Base-by-base conservation (phyloP, 1,140 invertebrate genomes). In the Gryon sp. region DNA sequence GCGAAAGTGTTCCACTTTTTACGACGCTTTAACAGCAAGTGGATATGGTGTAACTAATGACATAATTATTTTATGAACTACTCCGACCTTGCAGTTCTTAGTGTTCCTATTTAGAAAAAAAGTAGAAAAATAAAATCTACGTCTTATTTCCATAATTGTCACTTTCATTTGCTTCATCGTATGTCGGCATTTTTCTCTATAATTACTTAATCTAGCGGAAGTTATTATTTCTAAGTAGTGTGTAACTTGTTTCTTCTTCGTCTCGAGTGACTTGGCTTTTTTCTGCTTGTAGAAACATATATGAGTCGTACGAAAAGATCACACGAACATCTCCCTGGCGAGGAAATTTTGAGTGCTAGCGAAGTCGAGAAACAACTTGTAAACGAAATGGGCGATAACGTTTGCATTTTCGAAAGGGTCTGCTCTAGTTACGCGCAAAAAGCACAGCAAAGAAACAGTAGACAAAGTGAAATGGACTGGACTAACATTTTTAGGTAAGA, bases 361-460 rank as follows among this genome's bases (percentile, higher is more conserved):
- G 91, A 93, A 80, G 91, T 93, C 9, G 93, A 94, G 85, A 93
- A 93, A 83, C 91, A 91, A 78, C 87, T 94, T 40, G 89, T 93
- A 2, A 87, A 87, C 0, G 93, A 94, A 84, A 90, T 94, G 76
- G 93, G 93, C 9, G 88, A 91, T 28, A 89, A 91, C 26, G 92
- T 93, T 28, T 94, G 93, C 80, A 89, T 94, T 62, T 94, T 93
- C 79, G 92, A 93, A 45, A 90, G 91, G 53, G 91, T 93, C 8
- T 94, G 93, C 80, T 85, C 90, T 8, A 90, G 92, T 52, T 93
- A 94, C 77, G 93, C 93, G 0, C 89, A 88, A 20, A 86, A 83
- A 66, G 85, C 89, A 4, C 75, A 88, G 8, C 73, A 65, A 75
- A 80, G 83, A 62, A 83, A 87, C 84, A 83, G 83, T 73, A 55